These are phyloP conservation scores for Hylaea fasciaria DNA, from an alignment of 2,888 invertebrate genomes.

Conservation along the genomic window DNA sequence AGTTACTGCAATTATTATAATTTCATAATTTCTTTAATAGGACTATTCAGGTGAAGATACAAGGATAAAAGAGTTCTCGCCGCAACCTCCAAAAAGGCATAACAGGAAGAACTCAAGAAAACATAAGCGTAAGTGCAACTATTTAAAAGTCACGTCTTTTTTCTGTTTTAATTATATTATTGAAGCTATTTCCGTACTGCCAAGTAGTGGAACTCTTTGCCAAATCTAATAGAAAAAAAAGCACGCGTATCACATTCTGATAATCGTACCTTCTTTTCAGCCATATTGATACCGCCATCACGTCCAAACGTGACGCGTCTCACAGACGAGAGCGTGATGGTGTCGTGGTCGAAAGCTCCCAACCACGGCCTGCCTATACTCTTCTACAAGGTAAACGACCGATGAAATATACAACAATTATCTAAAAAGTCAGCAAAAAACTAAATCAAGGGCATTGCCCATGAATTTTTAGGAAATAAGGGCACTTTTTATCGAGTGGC, in stretches of 20 bases:
- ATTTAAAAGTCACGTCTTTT: conserved; percentile 2
- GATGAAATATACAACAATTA: too few species aligned
- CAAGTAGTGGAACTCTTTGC: too few species aligned
- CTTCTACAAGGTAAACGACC: conserved; percentile 89
- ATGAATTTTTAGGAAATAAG: too few species aligned
- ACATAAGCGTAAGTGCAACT: conserved; percentile 76
- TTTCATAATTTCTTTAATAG: conserved; percentile 46
- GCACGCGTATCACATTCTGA: too few species aligned
- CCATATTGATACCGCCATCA: conserved; percentile 93
- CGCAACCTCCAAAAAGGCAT: conserved; percentile 69
- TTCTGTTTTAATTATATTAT: too few species aligned
- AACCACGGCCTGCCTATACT: conserved; percentile 93
- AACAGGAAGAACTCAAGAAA: conserved; percentile 71
- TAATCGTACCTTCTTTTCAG: conserved; percentile 63
- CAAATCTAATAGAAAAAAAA: too few species aligned
- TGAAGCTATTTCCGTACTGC: too few species aligned
- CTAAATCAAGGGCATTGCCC: too few species aligned
- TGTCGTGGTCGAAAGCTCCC: conserved; percentile 93
- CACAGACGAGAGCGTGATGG: conserved; percentile 96
- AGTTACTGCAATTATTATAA: not conserved
- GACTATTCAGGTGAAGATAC: conserved; percentile 69
- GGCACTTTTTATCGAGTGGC: too few species aligned
- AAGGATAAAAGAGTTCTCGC: conserved; percentile 61
- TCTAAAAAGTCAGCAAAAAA: too few species aligned
- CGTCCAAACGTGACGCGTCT: conserved; percentile 94